Base-by-base conservation (phyloP, 1,140 invertebrate species). In the Pteromalus puparum region DNA sequence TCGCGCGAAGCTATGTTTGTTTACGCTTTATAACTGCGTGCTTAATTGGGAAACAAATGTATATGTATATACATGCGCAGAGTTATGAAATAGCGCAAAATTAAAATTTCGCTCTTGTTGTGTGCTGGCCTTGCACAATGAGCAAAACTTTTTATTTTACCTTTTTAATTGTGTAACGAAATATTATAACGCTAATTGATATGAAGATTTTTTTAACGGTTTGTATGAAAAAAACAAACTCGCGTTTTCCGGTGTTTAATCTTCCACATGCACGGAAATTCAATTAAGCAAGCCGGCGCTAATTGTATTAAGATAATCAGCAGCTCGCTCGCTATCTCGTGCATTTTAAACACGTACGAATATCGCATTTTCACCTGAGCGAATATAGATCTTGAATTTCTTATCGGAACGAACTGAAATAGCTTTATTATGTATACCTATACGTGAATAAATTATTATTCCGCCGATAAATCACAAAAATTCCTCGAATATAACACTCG, bases 241-340 rank as follows among this genome's bases (percentile, higher is more conserved):
- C 21, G 42, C 18, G 7, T 72, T 80, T 70, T 70, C 24, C 61
- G n/a, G 34, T 24, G 30, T 38, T 30, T n/a, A 70, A 72, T 26
- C 12, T 72, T 9, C 9, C 38, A 1, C 38, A 1, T 42, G 18
- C 48, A 24, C 15, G 18, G 28, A 82, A 38, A 75, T 67, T 65
- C n/a, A 76, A 75, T 82, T 67, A 75, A 42, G 21, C 26, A 76
- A 18, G n/a, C 15, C 0, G 1, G 21, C 9, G 46, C 13, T 46
- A 46, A 81, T 61, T 74, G 15, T 74, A 12, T 53, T 24, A 74
- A 76, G 38, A 75, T 75, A 75, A 75, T 42, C 30, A 38, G 72
- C 38, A 38, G 72, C 38, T 42, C 38, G 9, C 38, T 42, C 38
- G 30, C 30, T 34, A 34, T 42, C 38, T 10, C 9, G 38, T 42